These are phyloP conservation scores for Edolisoma coerulescens DNA, from an alignment of 2,113 vertebrate genomes.

Conservation along the genomic window DNA sequence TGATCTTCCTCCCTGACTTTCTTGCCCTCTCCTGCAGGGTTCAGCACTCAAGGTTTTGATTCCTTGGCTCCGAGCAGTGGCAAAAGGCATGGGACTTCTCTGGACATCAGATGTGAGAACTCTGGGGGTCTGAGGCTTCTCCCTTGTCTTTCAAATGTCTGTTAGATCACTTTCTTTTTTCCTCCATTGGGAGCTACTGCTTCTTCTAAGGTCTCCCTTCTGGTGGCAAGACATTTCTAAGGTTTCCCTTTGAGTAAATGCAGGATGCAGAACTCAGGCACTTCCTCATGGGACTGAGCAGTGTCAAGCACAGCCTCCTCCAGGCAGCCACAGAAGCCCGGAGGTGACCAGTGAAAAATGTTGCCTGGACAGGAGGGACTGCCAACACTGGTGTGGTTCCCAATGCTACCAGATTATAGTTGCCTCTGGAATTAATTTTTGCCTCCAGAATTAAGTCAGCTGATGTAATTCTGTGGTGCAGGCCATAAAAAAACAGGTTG, in stretches of 20 bases:
- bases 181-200: not conserved
- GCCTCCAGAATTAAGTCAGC: not conserved
- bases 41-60: not conserved
- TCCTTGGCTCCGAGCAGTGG: not conserved
- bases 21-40: not conserved
- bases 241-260: not conserved
- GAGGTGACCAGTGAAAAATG: not conserved
- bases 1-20: not conserved
- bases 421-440: not conserved
- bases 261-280: not conserved
- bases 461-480: not conserved
- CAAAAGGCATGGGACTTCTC: not conserved
- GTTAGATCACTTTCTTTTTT: not conserved
- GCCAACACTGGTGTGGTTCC: not conserved
- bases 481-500: not conserved
- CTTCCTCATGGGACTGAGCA: accelerated
- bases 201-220: not conserved
- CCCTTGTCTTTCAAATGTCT: not conserved
- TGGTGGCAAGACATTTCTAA: not conserved
- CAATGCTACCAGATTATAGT: not conserved
- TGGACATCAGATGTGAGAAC: not conserved
- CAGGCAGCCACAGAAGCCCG: not conserved
- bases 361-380: not conserved
- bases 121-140: not conserved
- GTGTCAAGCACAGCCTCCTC: not conserved